Evolutionary conservation across 2,797 vertebrate genomes (phyloP), one percentile per base, ranked within the genome.

Genomic region (Vespertilio murinus): DNA sequence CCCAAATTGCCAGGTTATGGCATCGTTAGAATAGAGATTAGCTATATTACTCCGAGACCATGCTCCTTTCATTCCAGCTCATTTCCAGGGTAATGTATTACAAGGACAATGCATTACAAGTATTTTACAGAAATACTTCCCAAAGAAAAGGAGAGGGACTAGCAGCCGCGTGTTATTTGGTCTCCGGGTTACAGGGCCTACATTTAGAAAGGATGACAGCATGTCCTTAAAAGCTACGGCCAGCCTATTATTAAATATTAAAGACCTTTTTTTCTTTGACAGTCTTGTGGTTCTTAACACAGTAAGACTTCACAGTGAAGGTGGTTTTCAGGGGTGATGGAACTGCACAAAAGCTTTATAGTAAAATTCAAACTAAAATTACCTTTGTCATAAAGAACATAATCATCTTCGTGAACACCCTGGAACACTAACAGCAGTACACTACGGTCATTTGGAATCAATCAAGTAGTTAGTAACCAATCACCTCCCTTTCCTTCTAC

Each of bases 341-440:
- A 81, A 45, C 49, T 91, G 40, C 0, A 4, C 23, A n/a, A 84
- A 79, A 86, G 20, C 42, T 90, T 93, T 79, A 89, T 42, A 38
- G n/a, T 54, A 42, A 91, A 89, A 97, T 96, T 97, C 89, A 45
- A 95, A 84, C n/a, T 92, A 54, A 95, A 94, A 96, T 96, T 94
- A 89, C 88, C 73, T 96, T 80, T 88, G 94, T 95, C 79, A 88
- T 88, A 93, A 94, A 95, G 97, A 14, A 52, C 65, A 33, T 42
- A 83, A 91, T 95, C 92, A 45, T 84, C 65, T 93, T 96, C 95
- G 85, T 95, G 38, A 89, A 80, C 94, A 65, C 9, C 12, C n/a
- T 86, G 86, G 49, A 97, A 90, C 13, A 78, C 20, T 91, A 96
- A 70, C 30, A 94, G 67, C 88, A 95, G 30, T 49, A 20, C 8